phyloP scores from a whole-genome alignment of 2,797 vertebrate species.

The Pipistrellus kuhlii region DNA sequence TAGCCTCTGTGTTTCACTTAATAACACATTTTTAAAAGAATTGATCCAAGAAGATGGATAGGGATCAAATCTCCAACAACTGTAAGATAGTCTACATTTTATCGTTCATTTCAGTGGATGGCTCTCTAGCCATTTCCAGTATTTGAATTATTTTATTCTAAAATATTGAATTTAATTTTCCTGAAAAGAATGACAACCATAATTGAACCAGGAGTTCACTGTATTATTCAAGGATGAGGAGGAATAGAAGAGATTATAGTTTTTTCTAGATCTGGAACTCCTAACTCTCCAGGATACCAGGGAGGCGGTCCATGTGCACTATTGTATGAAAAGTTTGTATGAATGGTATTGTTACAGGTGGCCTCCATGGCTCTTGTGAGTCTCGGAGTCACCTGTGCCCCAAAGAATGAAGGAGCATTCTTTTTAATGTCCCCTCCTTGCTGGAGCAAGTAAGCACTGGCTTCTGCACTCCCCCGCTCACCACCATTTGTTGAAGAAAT shows the following conservation, averaged over 20 bases:
- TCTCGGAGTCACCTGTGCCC: background rate
- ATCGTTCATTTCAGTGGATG: background rate
- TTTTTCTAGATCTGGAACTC: background rate
- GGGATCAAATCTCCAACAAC: background rate
- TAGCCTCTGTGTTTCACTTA: background rate
- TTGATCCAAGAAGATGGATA: background rate
- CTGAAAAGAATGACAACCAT: background rate
- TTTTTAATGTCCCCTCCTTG: background rate
- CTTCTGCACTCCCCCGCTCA: background rate
- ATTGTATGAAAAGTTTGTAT: background rate
- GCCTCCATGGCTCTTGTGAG: background rate
- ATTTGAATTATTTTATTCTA: slow-evolving; percentile 30
- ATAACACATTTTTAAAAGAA: background rate
- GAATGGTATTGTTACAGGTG: background rate
- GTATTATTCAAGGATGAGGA: background rate
- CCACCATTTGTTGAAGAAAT: background rate
- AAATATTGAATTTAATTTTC: slow-evolving; percentile 41
- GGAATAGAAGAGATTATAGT: background rate
- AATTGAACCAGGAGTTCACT: background rate
- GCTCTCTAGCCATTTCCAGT: background rate
- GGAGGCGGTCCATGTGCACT: background rate
- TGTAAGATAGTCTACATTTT: background rate
- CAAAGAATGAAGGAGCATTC: background rate
- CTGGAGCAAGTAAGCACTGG: background rate
- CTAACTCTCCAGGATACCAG: background rate